Evolutionary conservation across 2,113 vertebrate species (phyloP).

Genomic region (Choloepus hoffmanni): DNA sequence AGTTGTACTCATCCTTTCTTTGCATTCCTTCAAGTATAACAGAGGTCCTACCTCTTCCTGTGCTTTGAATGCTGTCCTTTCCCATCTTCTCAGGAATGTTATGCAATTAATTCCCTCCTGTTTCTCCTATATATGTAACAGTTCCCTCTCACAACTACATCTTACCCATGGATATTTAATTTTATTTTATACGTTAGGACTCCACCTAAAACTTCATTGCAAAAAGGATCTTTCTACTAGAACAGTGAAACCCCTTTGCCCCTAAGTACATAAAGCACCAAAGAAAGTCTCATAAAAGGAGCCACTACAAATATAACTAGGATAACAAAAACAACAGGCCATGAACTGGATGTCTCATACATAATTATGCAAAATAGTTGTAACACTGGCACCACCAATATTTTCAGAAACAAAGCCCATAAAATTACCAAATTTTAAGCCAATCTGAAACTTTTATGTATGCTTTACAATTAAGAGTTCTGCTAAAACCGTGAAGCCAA

Average conservation of each 20-base stretch:
- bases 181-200: not conserved
- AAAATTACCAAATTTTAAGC: constrained; percentile 31
- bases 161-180: not conserved
- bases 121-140: not conserved
- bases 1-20: not conserved
- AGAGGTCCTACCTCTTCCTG: not conserved
- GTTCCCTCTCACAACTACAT: not conserved
- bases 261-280: not conserved
- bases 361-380: not conserved
- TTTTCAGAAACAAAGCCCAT: constrained; percentile 55
- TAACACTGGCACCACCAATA: not conserved
- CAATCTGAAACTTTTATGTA: not conserved
- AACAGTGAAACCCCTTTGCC: not conserved
- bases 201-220: not conserved
- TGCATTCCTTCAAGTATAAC: not conserved
- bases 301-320: not conserved
- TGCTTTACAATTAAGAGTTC: constrained; percentile 55
- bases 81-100: not conserved
- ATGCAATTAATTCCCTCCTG: not conserved
- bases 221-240: constrained; percentile 5
- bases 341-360: not conserved
- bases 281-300: constrained; percentile 37
- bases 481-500: constrained; percentile 44
- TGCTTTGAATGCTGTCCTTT: not conserved
- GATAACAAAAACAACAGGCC: not conserved